Percentiles rank a stretch among this genome's conserved stretches.
Evolutionary conservation across 64 coral and sea anemone genomes (phyloP).

Genomic region (Pocillopora verrucosa): DNA sequence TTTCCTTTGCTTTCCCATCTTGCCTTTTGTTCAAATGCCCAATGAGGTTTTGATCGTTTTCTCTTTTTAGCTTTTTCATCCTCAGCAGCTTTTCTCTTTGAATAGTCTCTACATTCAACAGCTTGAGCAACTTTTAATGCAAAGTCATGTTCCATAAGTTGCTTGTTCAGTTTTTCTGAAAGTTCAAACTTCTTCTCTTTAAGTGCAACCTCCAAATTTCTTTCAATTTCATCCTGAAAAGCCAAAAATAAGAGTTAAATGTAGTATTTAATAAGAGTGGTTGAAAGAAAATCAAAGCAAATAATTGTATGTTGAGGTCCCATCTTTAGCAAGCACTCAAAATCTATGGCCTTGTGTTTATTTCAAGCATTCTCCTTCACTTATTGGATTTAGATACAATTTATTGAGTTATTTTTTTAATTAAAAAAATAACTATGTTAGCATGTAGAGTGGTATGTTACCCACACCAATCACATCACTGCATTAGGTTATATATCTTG

Average conservation of each 20-base stretch:
- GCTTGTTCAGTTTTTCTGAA: slow-evolving; percentile 45
- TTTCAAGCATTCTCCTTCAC: too few relatives aligned
- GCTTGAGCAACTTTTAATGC: slow-evolving; percentile 28
- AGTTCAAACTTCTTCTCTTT: slow-evolving; percentile 17
- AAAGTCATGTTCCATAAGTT: slow-evolving; percentile 46
- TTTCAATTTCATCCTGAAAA: slow-evolving; percentile 26
- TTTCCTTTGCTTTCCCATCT: slow-evolving; percentile 81
- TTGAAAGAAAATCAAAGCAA: neutral
- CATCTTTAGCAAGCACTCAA: too few relatives aligned
- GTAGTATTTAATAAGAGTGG: neutral
- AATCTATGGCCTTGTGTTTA: too few relatives aligned
- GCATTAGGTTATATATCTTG: too few relatives aligned
- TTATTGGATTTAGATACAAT: too few relatives aligned
- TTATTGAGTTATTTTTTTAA: too few relatives aligned
- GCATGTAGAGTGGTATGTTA: too few relatives aligned
- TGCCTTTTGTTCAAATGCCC: slow-evolving; percentile 74
- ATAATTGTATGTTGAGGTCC: too few relatives aligned
- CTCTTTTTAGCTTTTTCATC: slow-evolving; percentile 28
- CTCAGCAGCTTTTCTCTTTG: slow-evolving; percentile 35
- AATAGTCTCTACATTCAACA: slow-evolving; percentile 52
- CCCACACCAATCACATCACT: too few relatives aligned
- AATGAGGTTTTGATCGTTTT: slow-evolving; percentile 52
- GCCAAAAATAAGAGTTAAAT: neutral
- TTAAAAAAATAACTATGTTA: too few relatives aligned
- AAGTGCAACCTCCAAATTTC: slow-evolving; percentile 34